These are phyloP conservation scores for Oscheius myriophilus DNA, from an alignment of 2,888 invertebrate species.

Conservation along the genomic window DNA sequence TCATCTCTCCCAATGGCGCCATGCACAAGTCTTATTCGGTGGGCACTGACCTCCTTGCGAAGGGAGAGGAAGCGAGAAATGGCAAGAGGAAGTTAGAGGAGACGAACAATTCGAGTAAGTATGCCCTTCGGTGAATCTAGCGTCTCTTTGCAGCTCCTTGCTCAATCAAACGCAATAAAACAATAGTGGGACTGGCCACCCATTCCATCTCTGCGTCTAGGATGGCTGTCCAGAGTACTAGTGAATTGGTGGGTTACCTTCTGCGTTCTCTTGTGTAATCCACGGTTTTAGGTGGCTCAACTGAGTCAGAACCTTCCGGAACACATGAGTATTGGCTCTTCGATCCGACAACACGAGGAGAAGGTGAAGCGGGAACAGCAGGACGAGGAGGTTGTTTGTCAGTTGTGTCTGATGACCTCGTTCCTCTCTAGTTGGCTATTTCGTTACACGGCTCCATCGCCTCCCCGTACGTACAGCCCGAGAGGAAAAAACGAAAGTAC, in stretches of 20 bases:
- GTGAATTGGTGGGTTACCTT: constrained; percentile 33
- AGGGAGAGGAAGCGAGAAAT: constrained; percentile 41
- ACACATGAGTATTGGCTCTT: constrained; percentile 55
- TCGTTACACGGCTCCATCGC: constrained; percentile 32
- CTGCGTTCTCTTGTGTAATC: background rate
- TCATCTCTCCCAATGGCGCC: constrained; percentile 39
- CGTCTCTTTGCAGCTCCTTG: background rate
- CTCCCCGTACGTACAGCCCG: constrained; percentile 26
- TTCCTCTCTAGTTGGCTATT: constrained; percentile 38
- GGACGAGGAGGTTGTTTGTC: constrained; percentile 50
- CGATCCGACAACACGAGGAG: constrained; percentile 51
- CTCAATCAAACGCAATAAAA: constrained; percentile 52
- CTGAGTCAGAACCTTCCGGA: constrained; percentile 57
- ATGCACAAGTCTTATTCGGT: constrained; percentile 58
- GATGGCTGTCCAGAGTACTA: constrained; percentile 48
- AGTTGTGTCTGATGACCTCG: constrained; percentile 3
- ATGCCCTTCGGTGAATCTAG: background rate
- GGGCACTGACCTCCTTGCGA: constrained; percentile 41
- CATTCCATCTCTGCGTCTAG: constrained; percentile 46
- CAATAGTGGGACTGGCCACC: constrained; percentile 38
- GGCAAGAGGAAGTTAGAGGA: constrained; percentile 53
- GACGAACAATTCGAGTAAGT: background rate
- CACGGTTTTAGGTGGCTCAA: constrained; percentile 54
- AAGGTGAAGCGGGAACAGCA: constrained; percentile 48
- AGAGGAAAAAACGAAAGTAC: constrained; percentile 56